Base-by-base conservation (phyloP, 2,888 invertebrate genomes). In the Lepidocyrtoides sp. region DNA sequence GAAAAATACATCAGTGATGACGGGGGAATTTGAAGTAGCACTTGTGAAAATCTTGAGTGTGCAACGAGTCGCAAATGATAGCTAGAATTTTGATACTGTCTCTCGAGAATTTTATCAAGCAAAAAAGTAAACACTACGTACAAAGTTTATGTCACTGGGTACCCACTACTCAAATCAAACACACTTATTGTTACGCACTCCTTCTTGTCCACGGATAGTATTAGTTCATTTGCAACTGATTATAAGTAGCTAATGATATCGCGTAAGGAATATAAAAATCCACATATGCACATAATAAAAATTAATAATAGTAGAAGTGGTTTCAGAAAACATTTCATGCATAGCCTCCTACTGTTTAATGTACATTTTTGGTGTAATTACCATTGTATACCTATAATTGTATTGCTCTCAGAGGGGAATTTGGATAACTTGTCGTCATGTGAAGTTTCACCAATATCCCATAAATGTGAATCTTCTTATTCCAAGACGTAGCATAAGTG, bases 31-130 rank as follows among this genome's bases (percentile, higher is more conserved):
- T 77, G 77, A 77, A 51, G 77, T 51, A 51, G 26, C 32, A 32
- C 72, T 54, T 79, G 23, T 79, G 48, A 63, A 63, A 83, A 36
- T 66, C 69, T 84, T 66, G 51, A 69, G 69, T 69, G 66, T 54
- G 0, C 84, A 84, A 26, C 69, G 84, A 51, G 84, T 66, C 48
- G 83, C 32, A 66, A 83, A 66, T 41, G 81, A 83, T 44, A 83
- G 41, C 29, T 8, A 44, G 83, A 83, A 83, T 44, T 69, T 69
- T 48, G 69, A 66, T 44, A 84, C n/a, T 69, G 69, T 69, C 54
- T 54, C 69, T 51, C 17, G 84, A 69, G 84, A 69, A 29, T 44
- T 44, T 63, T 32, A 81, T 51, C n/a, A 77, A 51, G 51, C 77
- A 77, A 77, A 41, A 77, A 77, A 77, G 72, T 51, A 77, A 51